Evolutionary conservation across 2,113 vertebrate species (phyloP), one percentile per base, ranked within the genome.

Genomic region (Tympanuchus pallidicinctus): DNA sequence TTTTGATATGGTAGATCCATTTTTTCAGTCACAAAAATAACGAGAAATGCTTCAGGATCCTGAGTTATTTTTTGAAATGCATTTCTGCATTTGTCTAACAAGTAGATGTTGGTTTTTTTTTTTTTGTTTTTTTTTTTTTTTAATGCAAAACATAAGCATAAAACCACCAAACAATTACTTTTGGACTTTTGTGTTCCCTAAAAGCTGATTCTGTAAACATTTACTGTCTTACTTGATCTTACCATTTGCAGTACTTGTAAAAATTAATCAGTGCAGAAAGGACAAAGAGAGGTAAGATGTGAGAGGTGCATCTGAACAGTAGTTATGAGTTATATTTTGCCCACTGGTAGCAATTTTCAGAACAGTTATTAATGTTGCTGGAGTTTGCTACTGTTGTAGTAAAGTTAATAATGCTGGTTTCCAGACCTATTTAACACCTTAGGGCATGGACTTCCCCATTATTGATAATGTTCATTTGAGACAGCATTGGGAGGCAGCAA

Each of bases 221-320:
- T 48, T 70, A 38, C 10, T 3, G 0, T 75, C 11, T 66, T 76
- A 43, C 20, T 74, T 86, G 69, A 13, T 66, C 64, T 83, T 77
- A 34, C 1, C 66, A 86, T 83, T 80, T 83, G 16, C 21, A 80
- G 60, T 93, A 80, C 32, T 92, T 95, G 10, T 66, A 59, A 73
- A 91, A 95, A 78, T 30, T 73, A 76, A 71, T 87, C 48, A 50
- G 30, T 92, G 3, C 47, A 93, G 72, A 80, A 70, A 73, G 40
- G 36, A 80, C 40, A 59, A 64, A 69, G 36, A 70, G 70, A 88
- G 47, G 16, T 81, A 60, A 63, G 59, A 18, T 76, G 36, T 13
- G 20, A 70, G 65, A 85, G 59, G 24, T 75, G 40, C 6, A 27
- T 19, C 50, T 43, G 54, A 69, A 27, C 24, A 24, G 13, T 72